phyloP scores from a whole-genome alignment of 2,888 invertebrate genomes.

The Aplocera efformata region DNA sequence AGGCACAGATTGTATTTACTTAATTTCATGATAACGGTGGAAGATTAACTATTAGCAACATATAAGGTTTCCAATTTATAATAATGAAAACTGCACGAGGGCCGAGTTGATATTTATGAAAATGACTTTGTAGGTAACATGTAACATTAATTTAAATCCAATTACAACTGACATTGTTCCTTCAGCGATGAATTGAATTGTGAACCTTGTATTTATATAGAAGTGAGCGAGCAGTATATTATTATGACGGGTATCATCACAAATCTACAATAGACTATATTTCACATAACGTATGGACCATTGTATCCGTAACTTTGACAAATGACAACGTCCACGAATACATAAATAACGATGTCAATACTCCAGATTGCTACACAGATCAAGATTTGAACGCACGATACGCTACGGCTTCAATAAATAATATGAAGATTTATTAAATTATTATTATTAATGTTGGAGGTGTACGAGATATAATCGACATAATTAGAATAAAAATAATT shows the following conservation, averaged over 20 bases:
- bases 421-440: conserved; percentile 2
- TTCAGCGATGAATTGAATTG: conserved; percentile 11
- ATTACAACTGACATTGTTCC: conserved; percentile 10
- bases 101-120: conserved; percentile 8
- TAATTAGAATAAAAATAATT: conserved; percentile 15
- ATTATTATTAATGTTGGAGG: neutral
- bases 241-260: conserved; percentile 39
- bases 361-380: conserved; percentile 31
- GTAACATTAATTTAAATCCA: conserved; percentile 10
- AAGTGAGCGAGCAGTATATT: conserved; percentile 14
- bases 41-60: neutral
- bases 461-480: conserved; percentile 2
- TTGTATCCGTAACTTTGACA: conserved; percentile 58
- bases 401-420: conserved; percentile 14
- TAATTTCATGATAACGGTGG: no score
- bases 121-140: neutral
- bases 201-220: conserved; percentile 30
- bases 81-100: conserved; percentile 2
- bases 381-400: conserved; percentile 32
- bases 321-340: conserved; percentile 45
- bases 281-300: conserved; percentile 53
- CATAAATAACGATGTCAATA: conserved; percentile 39
- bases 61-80: conserved; percentile 6
- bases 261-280: conserved; percentile 50
- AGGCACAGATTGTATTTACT: no score